Evolutionary conservation across 2,888 invertebrate species (phyloP).

Genomic region (Leptodirus hochenwartii): DNA sequence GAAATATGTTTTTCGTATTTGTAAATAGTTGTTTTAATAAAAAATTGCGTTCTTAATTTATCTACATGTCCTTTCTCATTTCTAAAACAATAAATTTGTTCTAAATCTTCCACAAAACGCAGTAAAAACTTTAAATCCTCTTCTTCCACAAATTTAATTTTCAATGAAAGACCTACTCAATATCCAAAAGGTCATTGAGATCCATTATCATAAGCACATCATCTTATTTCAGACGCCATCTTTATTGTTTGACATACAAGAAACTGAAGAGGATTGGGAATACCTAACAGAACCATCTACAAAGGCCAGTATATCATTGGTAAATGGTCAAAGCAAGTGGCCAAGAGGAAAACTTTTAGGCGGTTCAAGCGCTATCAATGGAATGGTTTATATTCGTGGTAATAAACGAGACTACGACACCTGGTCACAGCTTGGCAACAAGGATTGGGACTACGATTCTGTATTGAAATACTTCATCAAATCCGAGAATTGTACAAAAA

Average conservation of each 20-base stretch:
- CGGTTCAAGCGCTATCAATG: conserved; percentile 65
- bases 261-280: conserved; percentile 9
- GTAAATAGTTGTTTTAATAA: too few relatives aligned
- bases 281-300: conserved; percentile 10
- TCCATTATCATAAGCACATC: too few relatives aligned
- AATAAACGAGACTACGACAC: conserved; percentile 65
- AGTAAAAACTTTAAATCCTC: too few relatives aligned
- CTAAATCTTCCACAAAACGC: too few relatives aligned
- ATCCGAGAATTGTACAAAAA: conserved; percentile 18
- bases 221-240: conserved; percentile 8
- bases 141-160: too few relatives aligned
- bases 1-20: too few relatives aligned
- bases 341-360: conserved; percentile 42
- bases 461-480: conserved; percentile 15
- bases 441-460: conserved; percentile 19
- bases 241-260: conserved; percentile 7
- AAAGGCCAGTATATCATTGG: conserved; percentile 9
- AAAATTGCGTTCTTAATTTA: too few relatives aligned
- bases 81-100: too few relatives aligned
- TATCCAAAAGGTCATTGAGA: too few relatives aligned
- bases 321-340: conserved; percentile 38
- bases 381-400: conserved; percentile 73
- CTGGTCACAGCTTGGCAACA: conserved; percentile 64
- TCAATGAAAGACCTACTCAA: too few relatives aligned
- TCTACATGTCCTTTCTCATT: too few relatives aligned